A percentile compares a stretch with the other conserved stretches of the same genome.
Conservation (phyloP, 2,888 invertebrate species). For the Drosophila paracracens region DNA sequence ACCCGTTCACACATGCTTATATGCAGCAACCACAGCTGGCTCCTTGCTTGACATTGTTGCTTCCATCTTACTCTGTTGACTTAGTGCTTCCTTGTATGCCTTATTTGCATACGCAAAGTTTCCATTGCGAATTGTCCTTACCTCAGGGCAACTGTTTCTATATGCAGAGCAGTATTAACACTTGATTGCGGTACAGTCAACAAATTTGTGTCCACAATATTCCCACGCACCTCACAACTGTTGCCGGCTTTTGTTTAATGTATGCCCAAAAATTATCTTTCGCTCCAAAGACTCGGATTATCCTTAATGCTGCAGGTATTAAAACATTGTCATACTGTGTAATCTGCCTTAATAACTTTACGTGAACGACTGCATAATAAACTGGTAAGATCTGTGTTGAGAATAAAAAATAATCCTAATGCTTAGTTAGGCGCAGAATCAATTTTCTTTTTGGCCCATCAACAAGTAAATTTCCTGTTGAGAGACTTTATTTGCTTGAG, state of each 20-base stretch:
- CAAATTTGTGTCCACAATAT: constrained; percentile 36
- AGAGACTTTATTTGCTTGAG: background rate
- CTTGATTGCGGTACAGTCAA: constrained; percentile 47
- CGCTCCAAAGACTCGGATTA: background rate
- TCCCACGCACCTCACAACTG: constrained; percentile 2
- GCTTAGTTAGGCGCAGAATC: background rate
- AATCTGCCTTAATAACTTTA: background rate
- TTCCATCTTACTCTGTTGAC: background rate
- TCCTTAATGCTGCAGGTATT: background rate
- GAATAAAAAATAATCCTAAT: too few species aligned
- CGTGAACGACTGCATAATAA: background rate
- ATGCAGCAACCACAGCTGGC: background rate
- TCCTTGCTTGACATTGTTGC: constrained; percentile 10
- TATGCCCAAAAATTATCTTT: constrained; percentile 8
- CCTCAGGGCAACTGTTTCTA: background rate
- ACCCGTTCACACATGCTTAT: constrained; percentile 5
- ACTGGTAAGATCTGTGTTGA: background rate
- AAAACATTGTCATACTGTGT: background rate
- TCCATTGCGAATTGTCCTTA: constrained; percentile 35
- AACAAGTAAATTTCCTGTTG: background rate
- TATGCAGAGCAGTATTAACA: constrained; percentile 38
- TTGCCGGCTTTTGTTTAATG: constrained; percentile 5
- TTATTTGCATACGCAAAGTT: constrained; percentile 59
- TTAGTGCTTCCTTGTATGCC: background rate
- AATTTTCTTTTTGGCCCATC: background rate